phyloP scores from a whole-genome alignment of 2,113 vertebrate genomes.

The Myanophis thanlyinensis region DNA sequence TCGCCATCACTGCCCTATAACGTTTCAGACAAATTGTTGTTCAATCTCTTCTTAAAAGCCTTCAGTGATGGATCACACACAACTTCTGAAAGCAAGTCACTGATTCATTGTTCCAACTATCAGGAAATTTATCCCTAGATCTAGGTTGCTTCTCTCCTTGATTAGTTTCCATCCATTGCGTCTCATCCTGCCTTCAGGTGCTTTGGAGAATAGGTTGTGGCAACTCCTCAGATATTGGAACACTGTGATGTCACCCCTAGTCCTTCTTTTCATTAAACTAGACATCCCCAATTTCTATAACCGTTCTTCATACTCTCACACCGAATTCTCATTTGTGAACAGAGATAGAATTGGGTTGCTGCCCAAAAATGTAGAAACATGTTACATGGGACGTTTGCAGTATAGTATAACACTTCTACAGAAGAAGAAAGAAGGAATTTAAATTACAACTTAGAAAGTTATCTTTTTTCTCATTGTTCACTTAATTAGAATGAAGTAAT shows the following conservation, averaged over 20 bases:
- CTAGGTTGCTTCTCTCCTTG: neutral
- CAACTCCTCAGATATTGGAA: neutral
- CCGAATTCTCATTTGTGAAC: neutral
- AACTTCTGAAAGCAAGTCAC: neutral
- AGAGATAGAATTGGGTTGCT: neutral
- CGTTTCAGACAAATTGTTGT: no score
- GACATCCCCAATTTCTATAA: neutral
- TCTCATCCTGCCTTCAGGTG: neutral
- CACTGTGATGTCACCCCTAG: neutral
- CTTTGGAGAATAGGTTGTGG: neutral
- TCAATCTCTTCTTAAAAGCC: no score
- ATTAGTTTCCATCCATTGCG: neutral
- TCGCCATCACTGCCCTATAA: no score
- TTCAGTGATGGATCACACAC: neutral
- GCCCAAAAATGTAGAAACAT: neutral
- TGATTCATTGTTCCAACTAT: neutral
- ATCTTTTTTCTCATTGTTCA: conserved; percentile 27
- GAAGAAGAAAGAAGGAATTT: neutral
- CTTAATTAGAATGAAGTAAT: conserved; percentile 14
- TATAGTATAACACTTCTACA: neutral
- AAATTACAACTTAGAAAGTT: conserved; percentile 18
- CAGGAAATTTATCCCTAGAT: neutral
- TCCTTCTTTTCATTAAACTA: neutral
- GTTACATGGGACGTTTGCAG: conserved; percentile 11
- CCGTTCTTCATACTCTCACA: neutral